phyloP scores from a whole-genome alignment of 2,888 invertebrate genomes.

The Panorpa germanica region DNA sequence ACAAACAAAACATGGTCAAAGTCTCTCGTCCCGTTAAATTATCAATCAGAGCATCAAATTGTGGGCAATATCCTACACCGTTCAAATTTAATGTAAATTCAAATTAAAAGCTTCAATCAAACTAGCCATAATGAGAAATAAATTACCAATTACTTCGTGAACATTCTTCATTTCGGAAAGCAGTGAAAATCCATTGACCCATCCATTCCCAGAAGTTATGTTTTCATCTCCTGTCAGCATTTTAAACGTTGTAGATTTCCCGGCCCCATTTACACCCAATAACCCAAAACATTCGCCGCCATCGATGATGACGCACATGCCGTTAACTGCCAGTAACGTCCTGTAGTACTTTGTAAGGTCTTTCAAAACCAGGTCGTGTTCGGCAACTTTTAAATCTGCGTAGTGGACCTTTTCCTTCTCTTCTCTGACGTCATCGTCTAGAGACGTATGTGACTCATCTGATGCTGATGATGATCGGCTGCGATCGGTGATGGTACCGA shows the following conservation, averaged over 20 bases:
- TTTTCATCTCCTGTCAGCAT: conserved; percentile 43
- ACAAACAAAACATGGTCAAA: conserved; percentile 28
- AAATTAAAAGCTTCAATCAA: too few species aligned
- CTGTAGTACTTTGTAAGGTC: conserved; percentile 51
- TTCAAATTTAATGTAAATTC: too few species aligned
- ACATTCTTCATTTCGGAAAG: conserved; percentile 19
- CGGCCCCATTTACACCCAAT: conserved; percentile 43
- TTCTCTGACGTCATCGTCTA: conserved; percentile 19
- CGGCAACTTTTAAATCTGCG: conserved; percentile 15
- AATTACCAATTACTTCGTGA: conserved; percentile 18
- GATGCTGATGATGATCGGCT: too few species aligned
- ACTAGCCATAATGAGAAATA: too few species aligned
- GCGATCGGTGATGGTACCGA: too few species aligned
- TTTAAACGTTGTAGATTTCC: conserved; percentile 46
- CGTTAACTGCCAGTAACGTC: conserved; percentile 49
- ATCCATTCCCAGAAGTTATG: conserved; percentile 31
- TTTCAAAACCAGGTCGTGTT: conserved; percentile 29
- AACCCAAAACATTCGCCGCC: conserved; percentile 43
- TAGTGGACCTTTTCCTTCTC: conserved; percentile 19
- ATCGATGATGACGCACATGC: conserved; percentile 28
- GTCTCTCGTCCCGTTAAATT: conserved; percentile 33
- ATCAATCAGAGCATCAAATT: conserved; percentile 33
- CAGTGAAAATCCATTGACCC: conserved; percentile 20
- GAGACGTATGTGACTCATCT: too few species aligned
- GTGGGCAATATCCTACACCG: conserved; percentile 36